Evolutionary conservation across 2,888 invertebrate species (phyloP).

Genomic region (Agrotis puta): DNA sequence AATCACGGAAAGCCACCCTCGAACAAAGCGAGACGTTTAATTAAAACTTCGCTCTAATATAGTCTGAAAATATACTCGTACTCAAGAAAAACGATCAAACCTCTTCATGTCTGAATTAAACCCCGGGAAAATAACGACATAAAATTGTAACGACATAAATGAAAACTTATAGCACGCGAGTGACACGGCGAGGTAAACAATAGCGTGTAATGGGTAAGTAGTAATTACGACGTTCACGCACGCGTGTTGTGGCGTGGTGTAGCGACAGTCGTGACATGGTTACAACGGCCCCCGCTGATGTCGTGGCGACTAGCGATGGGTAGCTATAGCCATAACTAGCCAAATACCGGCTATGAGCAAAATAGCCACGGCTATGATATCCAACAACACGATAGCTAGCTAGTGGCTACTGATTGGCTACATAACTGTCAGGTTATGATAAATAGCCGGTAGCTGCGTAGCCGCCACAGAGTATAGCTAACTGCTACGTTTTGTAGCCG

Average conservation of each 20-base stretch:
- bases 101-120: background rate
- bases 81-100: background rate
- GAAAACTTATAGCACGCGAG: background rate
- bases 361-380: too few species aligned
- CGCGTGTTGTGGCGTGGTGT: background rate
- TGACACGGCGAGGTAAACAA: background rate
- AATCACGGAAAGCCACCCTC: background rate
- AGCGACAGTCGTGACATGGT: background rate
- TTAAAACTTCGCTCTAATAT: background rate
- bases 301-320: too few species aligned
- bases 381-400: too few species aligned
- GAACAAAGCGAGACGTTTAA: background rate
- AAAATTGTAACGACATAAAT: background rate
- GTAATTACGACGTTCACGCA: background rate
- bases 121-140: background rate
- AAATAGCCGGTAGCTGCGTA: too few species aligned
- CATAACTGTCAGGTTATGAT: too few species aligned
- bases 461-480: too few species aligned
- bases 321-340: too few species aligned
- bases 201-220: slow-evolving; percentile 4
- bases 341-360: too few species aligned
- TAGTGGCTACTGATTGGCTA: too few species aligned
- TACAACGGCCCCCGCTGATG: too few species aligned
- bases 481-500: too few species aligned
- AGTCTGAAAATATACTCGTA: background rate